Conservation (phyloP, 2,797 vertebrate genomes). For the Pogonophryne albipinna region DNA sequence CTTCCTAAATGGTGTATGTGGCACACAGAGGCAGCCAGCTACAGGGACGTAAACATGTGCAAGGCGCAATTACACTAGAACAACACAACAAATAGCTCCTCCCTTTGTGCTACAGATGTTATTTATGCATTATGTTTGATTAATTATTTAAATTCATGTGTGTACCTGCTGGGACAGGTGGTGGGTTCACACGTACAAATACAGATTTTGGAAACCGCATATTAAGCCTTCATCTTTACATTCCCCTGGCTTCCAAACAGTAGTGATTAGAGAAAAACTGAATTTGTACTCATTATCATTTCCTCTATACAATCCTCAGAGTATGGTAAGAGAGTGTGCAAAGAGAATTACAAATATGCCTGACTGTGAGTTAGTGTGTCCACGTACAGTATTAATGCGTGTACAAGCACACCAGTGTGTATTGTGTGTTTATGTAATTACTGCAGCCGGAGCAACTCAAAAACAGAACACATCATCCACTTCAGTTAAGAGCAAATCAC, state of each 20-base stretch:
- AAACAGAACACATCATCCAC: conserved; percentile 58
- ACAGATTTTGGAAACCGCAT: conserved; percentile 26
- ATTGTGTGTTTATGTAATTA: conserved; percentile 38
- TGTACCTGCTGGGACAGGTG: conserved; percentile 44
- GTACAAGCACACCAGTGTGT: neutral
- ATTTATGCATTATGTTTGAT: conserved; percentile 39
- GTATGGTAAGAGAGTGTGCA: conserved; percentile 19
- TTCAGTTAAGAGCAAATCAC: conserved; percentile 55
- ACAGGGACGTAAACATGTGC: neutral
- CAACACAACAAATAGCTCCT: conserved; percentile 22
- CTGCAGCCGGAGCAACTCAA: conserved; percentile 42
- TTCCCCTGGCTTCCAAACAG: conserved; percentile 21
- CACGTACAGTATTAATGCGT: neutral
- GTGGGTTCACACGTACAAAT: conserved; percentile 29
- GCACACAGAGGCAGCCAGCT: conserved; percentile 4
- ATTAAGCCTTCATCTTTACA: conserved; percentile 30
- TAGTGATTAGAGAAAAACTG: conserved; percentile 40
- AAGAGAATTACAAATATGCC: conserved; percentile 17
- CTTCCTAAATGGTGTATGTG: conserved; percentile 31
- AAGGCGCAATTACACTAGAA: conserved; percentile 33
- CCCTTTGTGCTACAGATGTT: conserved; percentile 36
- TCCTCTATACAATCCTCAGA: neutral
- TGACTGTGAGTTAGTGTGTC: neutral
- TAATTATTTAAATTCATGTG: conserved; percentile 25
- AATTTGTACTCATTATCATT: conserved; percentile 57